Conservation (phyloP, 2,888 invertebrate genomes). For the Drosophila engyochracea region DNA sequence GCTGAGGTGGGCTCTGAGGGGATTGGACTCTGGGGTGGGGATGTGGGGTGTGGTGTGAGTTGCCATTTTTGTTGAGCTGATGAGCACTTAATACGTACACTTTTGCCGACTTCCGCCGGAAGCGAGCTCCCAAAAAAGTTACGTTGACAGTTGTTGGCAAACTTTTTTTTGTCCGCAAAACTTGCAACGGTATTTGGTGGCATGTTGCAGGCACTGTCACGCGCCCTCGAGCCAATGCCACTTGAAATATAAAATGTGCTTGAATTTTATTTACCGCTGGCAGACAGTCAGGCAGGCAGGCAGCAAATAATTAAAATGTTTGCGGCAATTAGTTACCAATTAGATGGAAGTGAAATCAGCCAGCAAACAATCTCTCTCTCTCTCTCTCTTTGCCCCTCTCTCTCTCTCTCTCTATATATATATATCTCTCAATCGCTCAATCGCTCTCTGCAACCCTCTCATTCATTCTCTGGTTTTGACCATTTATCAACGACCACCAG, state of each 20-base stretch:
- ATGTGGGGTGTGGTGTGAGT: background rate
- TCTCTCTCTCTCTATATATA: too few species aligned
- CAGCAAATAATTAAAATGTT: conserved; percentile 54
- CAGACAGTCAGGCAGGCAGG: conserved; percentile 4
- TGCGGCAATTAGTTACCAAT: conserved; percentile 58
- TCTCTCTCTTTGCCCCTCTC: background rate
- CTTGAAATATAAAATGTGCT: conserved; percentile 28
- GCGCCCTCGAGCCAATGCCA: background rate
- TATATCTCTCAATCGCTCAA: too few species aligned
- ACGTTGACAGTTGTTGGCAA: conserved; percentile 5
- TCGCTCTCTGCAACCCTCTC: background rate
- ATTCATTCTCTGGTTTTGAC: background rate
- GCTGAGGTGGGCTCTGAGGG: background rate
- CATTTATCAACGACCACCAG: too few species aligned
- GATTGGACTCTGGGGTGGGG: background rate
- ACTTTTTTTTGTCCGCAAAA: conserved; percentile 13
- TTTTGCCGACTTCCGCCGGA: conserved; percentile 65
- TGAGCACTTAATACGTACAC: conserved; percentile 67
- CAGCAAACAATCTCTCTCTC: background rate
- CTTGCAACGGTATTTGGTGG: conserved; percentile 32
- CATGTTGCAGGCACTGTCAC: conserved; percentile 1
- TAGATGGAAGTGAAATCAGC: conserved; percentile 37
- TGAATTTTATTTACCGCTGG: conserved; percentile 36
- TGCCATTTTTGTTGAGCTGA: conserved; percentile 24
- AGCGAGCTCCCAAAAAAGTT: conserved; percentile 33